These are phyloP conservation scores for Lerema accius DNA, from an alignment of 1,140 invertebrate genomes.

Conservation along the genomic window DNA sequence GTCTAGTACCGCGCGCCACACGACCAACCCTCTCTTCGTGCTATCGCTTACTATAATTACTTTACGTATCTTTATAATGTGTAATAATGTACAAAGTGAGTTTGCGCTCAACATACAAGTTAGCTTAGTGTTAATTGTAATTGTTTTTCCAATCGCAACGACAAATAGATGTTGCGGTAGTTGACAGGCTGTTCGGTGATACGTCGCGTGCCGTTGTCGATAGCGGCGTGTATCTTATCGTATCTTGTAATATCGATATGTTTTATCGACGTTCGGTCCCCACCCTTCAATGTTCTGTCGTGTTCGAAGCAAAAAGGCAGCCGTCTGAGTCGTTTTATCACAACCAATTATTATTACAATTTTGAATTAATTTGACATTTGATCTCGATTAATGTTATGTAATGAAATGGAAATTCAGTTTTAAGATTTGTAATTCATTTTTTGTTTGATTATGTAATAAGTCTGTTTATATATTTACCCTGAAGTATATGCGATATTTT, in stretches of 20 bases:
- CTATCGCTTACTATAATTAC: slow-evolving; percentile 68
- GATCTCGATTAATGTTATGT: not conserved
- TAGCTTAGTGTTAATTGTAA: slow-evolving; percentile 73
- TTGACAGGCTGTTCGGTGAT: too few relatives aligned
- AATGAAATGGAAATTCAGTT: not conserved
- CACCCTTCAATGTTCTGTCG: not conserved
- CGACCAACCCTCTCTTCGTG: slow-evolving; percentile 48
- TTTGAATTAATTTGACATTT: not conserved
- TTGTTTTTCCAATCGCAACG: slow-evolving; percentile 62
- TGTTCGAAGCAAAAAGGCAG: slow-evolving; percentile 16
- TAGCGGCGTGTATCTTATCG: slow-evolving; percentile 8
- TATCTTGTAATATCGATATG: slow-evolving; percentile 3
- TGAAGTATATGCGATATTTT: too few relatives aligned
- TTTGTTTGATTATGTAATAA: too few relatives aligned
- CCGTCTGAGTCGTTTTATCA: slow-evolving; percentile 2
- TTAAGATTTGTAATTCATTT: not conserved
- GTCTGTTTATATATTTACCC: too few relatives aligned
- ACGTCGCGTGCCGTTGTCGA: too few relatives aligned
- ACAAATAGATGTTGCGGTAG: slow-evolving; percentile 52
- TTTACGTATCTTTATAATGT: slow-evolving; percentile 66
- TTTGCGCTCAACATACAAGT: slow-evolving; percentile 74
- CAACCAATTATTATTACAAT: not conserved
- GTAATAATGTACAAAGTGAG: slow-evolving; percentile 81
- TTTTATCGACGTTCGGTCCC: not conserved
- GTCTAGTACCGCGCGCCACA: slow-evolving; percentile 25